These are phyloP conservation scores for Dorcus hopei DNA, from an alignment of 2,888 invertebrate species.

Conservation along the genomic window DNA sequence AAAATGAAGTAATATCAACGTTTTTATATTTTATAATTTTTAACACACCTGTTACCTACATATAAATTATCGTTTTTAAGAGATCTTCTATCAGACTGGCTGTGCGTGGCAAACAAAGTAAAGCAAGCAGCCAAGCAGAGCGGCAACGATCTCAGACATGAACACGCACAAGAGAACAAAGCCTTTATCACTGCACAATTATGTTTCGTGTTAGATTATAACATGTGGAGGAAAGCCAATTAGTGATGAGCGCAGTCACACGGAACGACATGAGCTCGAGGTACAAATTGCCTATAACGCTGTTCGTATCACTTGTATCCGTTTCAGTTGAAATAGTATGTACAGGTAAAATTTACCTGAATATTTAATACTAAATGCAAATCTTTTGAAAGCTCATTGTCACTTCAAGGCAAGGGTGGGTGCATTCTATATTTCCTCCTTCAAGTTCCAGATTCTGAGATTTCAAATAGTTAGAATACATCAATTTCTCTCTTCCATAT, in stretches of 20 bases:
- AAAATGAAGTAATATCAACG: not conserved
- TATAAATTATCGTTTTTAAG: not conserved
- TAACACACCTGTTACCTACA: not conserved
- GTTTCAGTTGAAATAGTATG: not conserved
- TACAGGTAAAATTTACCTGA: too few species aligned
- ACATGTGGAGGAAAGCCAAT: slow-evolving; percentile 49
- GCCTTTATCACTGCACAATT: slow-evolving; percentile 48
- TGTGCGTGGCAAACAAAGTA: slow-evolving; percentile 4
- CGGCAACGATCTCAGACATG: slow-evolving; percentile 9
- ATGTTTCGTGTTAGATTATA: slow-evolving; percentile 49
- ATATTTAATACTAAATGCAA: too few species aligned
- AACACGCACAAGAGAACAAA: slow-evolving; percentile 39
- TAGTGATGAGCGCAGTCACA: slow-evolving; percentile 46
- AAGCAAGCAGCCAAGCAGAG: slow-evolving; percentile 10
- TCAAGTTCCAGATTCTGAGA: too few species aligned
- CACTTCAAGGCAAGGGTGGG: too few species aligned
- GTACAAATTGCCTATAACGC: slow-evolving; percentile 29
- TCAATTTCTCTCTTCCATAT: too few species aligned
- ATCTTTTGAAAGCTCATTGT: too few species aligned
- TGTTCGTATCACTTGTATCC: not conserved
- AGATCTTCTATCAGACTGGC: not conserved
- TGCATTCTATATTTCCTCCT: too few species aligned
- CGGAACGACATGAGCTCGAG: slow-evolving; percentile 40
- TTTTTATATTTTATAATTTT: not conserved
- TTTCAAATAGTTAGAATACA: too few species aligned